These are phyloP conservation scores for Onthophagus taurus DNA, from an alignment of 1,140 invertebrate species.

Conservation along the genomic window DNA sequence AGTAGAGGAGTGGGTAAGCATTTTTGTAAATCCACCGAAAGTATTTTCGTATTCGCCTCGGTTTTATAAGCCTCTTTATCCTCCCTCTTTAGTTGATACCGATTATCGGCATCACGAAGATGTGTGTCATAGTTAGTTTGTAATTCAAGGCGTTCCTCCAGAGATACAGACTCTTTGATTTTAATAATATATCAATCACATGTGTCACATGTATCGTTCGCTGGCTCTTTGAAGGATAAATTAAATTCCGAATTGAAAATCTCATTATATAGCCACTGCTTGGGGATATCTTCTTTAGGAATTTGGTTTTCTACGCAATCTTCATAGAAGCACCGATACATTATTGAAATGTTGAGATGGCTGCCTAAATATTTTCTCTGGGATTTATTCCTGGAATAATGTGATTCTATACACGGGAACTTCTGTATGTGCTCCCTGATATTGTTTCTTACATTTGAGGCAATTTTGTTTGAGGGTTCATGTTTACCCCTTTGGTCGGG, in stretches of 20 bases:
- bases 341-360: slow-evolving; percentile 13
- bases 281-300: slow-evolving; percentile 15
- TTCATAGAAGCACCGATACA: slow-evolving; percentile 12
- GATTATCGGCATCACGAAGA: slow-evolving; percentile 12
- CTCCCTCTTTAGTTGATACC: slow-evolving; percentile 8
- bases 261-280: slow-evolving; percentile 13
- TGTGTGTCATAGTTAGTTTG: slow-evolving; percentile 13
- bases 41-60: slow-evolving; percentile 11
- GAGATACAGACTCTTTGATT: slow-evolving; percentile 14
- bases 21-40: slow-evolving; percentile 16
- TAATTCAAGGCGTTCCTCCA: slow-evolving; percentile 13
- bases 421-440: too few relatives aligned
- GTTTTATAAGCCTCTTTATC: slow-evolving; percentile 14
- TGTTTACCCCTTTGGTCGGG: too few relatives aligned
- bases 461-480: too few relatives aligned
- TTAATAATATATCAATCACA: slow-evolving; percentile 14
- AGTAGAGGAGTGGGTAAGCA: slow-evolving; percentile 16
- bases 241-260: slow-evolving; percentile 16
- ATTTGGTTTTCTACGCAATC: slow-evolving; percentile 12
- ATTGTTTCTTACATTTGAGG: too few relatives aligned
- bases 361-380: slow-evolving; percentile 14
- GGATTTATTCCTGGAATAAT: too few relatives aligned
- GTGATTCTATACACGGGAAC: too few relatives aligned
- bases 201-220: slow-evolving; percentile 14
- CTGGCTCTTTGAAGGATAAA: slow-evolving; percentile 15